A percentile compares a stretch with the other conserved stretches of the same genome.
These are phyloP conservation scores for Erpobdella octoculata DNA, from an alignment of 2,888 invertebrate genomes.

Conservation along the genomic window DNA sequence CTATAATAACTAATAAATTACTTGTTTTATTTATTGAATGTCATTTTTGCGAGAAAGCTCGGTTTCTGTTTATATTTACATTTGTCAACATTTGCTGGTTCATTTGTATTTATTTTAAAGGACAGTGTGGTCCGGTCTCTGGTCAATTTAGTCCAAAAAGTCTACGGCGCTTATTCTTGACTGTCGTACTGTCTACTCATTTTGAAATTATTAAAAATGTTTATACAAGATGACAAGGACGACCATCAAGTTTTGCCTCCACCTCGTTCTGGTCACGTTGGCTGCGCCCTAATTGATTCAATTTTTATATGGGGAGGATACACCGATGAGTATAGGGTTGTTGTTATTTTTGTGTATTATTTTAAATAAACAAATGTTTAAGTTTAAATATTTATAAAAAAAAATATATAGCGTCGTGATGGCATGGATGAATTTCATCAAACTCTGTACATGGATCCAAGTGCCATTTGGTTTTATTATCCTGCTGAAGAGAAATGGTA, in stretches of 20 bases:
- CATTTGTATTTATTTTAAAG: too few species aligned
- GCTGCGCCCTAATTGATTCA: slow-evolving; percentile 43
- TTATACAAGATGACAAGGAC: not conserved
- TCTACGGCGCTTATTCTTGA: too few species aligned
- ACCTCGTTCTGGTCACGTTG: slow-evolving; percentile 43
- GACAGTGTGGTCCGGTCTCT: too few species aligned
- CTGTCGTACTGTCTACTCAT: too few species aligned
- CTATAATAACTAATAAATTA: too few species aligned
- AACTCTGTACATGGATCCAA: slow-evolving; percentile 35
- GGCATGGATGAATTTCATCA: not conserved
- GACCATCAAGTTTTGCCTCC: slow-evolving; percentile 15
- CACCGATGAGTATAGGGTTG: not conserved
- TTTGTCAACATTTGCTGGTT: too few species aligned
- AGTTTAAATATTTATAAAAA: not conserved
- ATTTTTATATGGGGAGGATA: slow-evolving; percentile 51
- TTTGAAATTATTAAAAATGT: too few species aligned
- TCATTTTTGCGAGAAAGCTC: too few species aligned
- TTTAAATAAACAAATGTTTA: not conserved
- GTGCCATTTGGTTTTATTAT: slow-evolving; percentile 45
- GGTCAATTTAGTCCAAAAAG: too few species aligned
- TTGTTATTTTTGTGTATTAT: not conserved
- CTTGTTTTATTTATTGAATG: too few species aligned
- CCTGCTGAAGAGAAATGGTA: slow-evolving; percentile 44
- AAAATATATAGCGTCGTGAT: not conserved
- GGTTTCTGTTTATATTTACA: too few species aligned